Evolutionary conservation across 2,888 invertebrate species (phyloP), one percentile per base, ranked within the genome.

Genomic region (Lacanobia wlatinum): DNA sequence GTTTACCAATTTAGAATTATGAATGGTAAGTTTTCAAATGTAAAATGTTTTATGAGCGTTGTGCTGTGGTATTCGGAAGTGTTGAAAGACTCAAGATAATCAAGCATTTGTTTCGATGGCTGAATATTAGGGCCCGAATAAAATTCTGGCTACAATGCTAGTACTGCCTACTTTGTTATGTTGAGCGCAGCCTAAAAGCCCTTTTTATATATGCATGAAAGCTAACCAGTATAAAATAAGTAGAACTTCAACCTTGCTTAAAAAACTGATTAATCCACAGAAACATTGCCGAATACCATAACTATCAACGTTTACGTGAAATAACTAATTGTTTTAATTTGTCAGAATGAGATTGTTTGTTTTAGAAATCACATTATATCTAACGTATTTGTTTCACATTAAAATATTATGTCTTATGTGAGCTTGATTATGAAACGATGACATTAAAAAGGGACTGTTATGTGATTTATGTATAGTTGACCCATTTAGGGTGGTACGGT

Each of bases 1-100:
- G 90, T 92, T 93, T 93, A 93, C 93, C 93, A 92, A 83, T 90
- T 87, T 92, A 80, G 76, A 89, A 87, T 90, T 90, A 91, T 88
- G 86, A 87, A 85, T 85, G 84, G 78, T 87, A 86, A 82, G 85
- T 83, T 82, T 84, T 86, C 76, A 80, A 80, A 73, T 80, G 80
- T 84, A 80, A 80, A 80, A 81, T 83, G 78, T 87, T 84, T 87
- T 85, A 83, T 88, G 61, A 82, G 80, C 78, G 84, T 80, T 87
- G 77, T 82, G 75, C 87, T 84, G 67, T 63, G 80, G 78, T 86
- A 75, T 85, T 85, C 80, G 76, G 84, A 76, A 84, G 79, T 85
- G 78, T 83, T 83, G 77, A 69, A 64, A n/a, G 14, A 46, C 38
- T 4, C 16, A 28, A 28, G 28, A 10, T 43, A 43, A 14, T 43